phyloP scores from a whole-genome alignment of 2,113 vertebrate genomes.

The Nesogale talazaci region DNA sequence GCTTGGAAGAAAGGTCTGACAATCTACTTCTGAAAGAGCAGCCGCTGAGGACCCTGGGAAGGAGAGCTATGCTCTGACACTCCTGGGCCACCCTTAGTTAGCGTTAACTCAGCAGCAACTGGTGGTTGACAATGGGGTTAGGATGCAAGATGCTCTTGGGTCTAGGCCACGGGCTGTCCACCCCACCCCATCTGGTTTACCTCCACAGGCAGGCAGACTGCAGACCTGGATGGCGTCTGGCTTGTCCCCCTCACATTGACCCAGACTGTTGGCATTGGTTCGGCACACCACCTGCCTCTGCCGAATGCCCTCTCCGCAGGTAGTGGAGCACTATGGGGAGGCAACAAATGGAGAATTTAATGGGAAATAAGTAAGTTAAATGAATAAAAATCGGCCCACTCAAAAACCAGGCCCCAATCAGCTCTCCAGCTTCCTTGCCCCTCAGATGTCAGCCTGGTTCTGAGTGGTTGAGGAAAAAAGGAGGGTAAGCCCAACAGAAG shows the following conservation, averaged over 20 bases:
- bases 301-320: constrained; percentile 94
- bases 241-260: constrained; percentile 90
- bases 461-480: too few species aligned
- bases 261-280: constrained; percentile 86
- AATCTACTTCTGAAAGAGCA: not conserved
- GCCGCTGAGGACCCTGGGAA: not conserved
- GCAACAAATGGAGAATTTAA: too few species aligned
- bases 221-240: constrained; percentile 91
- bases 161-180: not conserved
- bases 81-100: not conserved
- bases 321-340: constrained; percentile 91
- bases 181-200: constrained; percentile 82
- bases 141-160: not conserved
- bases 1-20: not conserved
- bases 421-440: too few species aligned
- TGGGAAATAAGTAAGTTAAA: too few species aligned
- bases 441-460: too few species aligned
- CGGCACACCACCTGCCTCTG: constrained; percentile 97
- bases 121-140: not conserved
- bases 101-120: not conserved
- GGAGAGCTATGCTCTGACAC: not conserved
- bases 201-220: constrained; percentile 88
- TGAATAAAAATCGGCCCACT: too few species aligned
- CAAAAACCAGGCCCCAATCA: too few species aligned
- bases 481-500: too few species aligned